These are phyloP conservation scores for Mellivora capensis DNA, from an alignment of 2,113 vertebrate genomes.

Conservation along the genomic window DNA sequence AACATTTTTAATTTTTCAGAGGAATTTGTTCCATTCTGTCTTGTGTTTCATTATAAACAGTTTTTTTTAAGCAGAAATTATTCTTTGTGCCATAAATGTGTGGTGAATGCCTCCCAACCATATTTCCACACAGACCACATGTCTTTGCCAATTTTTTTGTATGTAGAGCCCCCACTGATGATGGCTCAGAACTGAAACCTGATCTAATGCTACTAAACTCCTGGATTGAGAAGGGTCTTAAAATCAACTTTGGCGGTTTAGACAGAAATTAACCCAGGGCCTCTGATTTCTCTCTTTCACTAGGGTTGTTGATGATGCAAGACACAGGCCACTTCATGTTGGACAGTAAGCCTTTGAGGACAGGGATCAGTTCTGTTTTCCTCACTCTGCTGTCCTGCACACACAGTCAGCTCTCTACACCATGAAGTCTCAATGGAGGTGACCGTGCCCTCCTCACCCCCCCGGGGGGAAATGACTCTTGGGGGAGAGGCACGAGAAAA, in stretches of 20 bases:
- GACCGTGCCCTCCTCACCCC: too few species aligned
- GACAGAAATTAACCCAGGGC: not conserved
- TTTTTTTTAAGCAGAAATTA: conserved; percentile 39
- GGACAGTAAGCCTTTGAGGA: not conserved
- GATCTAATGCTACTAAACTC: not conserved
- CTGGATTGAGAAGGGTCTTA: not conserved
- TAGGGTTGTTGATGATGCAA: not conserved
- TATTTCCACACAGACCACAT: conserved; percentile 23
- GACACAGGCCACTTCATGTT: not conserved
- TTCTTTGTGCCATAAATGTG: conserved; percentile 35
- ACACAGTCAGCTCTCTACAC: not conserved
- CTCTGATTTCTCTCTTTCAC: conserved; percentile 14
- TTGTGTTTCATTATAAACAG: conserved; percentile 68
- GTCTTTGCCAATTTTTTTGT: conserved; percentile 24
- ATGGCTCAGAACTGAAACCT: conserved; percentile 32
- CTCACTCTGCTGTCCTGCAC: not conserved
- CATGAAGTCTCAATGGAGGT: not conserved
- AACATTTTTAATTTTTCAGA: not conserved
- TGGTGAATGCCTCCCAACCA: conserved; percentile 34
- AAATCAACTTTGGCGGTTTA: not conserved
- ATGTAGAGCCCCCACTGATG: not conserved
- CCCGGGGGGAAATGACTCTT: not conserved
- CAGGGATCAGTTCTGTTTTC: not conserved
- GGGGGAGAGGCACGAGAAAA: not conserved
- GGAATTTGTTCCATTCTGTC: conserved; percentile 70